These are phyloP conservation scores for Odocoileus virginianus DNA, from an alignment of 2,113 vertebrate species.

Conservation along the genomic window DNA sequence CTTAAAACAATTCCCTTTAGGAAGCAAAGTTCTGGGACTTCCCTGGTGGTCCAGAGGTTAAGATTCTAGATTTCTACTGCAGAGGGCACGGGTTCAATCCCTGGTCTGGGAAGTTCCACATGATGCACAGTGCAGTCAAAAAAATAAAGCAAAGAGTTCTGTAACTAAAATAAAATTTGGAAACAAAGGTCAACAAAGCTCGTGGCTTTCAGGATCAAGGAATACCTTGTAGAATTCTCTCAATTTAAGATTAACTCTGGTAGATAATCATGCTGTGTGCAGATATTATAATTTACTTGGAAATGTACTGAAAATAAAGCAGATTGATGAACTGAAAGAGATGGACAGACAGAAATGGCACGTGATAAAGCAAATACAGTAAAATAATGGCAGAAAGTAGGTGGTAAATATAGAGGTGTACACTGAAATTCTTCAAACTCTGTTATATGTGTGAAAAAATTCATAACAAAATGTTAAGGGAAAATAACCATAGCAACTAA, in stretches of 20 bases:
- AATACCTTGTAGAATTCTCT: neutral
- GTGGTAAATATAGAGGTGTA: neutral
- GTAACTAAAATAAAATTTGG: neutral
- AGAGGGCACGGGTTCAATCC: neutral
- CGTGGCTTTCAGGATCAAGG: neutral
- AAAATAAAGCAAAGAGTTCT: neutral
- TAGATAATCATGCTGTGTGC: neutral
- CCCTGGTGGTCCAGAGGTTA: neutral
- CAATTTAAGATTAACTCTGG: neutral
- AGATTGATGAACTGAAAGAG: neutral
- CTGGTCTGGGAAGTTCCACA: neutral
- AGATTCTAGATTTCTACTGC: neutral
- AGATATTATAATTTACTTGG: neutral
- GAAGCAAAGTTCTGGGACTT: neutral
- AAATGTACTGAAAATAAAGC: neutral
- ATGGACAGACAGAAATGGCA: neutral
- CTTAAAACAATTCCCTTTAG: slow-evolving; percentile 10
- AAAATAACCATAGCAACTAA: slow-evolving; percentile 41
- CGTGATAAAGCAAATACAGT: neutral
- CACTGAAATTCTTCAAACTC: neutral
- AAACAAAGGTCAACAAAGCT: slow-evolving; percentile 22
- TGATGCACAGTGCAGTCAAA: neutral
- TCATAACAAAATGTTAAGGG: neutral
- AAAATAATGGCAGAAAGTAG: neutral
- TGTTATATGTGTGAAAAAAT: neutral